Evolutionary conservation across 2,113 vertebrate genomes (phyloP), one percentile per base, ranked within the genome.

Genomic region (Cervus canadensis): DNA sequence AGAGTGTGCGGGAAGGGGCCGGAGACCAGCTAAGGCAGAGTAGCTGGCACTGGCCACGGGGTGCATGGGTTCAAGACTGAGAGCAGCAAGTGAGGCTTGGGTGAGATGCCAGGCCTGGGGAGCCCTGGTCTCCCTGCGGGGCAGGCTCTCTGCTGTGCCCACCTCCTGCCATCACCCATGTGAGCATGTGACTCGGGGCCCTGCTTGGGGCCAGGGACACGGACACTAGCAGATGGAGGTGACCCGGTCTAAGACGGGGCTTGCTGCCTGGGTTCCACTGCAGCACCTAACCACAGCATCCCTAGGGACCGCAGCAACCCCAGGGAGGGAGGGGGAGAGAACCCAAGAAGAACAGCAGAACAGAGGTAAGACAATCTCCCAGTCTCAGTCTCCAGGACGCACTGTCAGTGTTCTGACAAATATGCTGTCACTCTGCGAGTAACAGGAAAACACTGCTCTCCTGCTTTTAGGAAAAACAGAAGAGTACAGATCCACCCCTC

Each of bases 181-280:
- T 64, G 21, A 23, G 19, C 52, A 28, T 1, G 0, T 16, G 5
- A 17, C 15, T 52, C 3, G 60, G 33, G 33, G 91, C 60, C 54
- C 56, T 1, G 4, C 54, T 28, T 11, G 13, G 54, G 4, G 10
- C 40, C 71, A 40, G 12, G 1, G 19, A 52, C 16, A n/a, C 7
- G 1, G 4, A 33, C 1, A 0, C 26, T 19, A 15, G n/a, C 50
- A n/a, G 21, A 76, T 0, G 8, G 36, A 48, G 17, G 36, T 11
- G 14, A 30, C 17, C 28, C 8, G 4, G 30, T 43, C 30, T 67
- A 26, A 3, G 30, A 57, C 7, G n/a, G 78, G 17, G 33, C 56
- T 81, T 17, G 23, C 67, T 74, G 36, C 40, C n/a, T 8, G 33
- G 74, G 25, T 19, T 71, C 81, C 45, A 28, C 16, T 43, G 83